phyloP scores from a whole-genome alignment of 2,797 vertebrate species.

The Sciaenops ocellatus region DNA sequence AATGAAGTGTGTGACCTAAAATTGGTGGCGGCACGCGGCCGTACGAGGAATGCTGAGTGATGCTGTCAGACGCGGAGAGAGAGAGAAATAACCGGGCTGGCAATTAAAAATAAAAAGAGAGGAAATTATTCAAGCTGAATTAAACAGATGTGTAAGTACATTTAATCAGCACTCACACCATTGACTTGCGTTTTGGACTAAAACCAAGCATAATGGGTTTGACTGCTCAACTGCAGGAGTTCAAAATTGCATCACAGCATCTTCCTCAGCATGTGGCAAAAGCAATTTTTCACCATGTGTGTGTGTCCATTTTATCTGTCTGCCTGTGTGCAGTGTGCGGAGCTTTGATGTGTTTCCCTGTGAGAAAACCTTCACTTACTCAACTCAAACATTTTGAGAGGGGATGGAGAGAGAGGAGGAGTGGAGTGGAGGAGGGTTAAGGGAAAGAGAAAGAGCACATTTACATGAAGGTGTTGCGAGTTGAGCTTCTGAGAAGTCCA shows the following conservation, averaged over 20 bases:
- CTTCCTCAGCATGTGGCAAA: constrained; percentile 23
- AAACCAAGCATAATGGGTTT: not conserved
- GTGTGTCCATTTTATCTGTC: constrained; percentile 18
- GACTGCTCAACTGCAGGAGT: constrained; percentile 14
- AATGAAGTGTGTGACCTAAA: constrained; percentile 76
- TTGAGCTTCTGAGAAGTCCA: constrained; percentile 78
- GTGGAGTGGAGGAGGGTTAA: constrained; percentile 1
- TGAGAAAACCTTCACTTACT: constrained; percentile 40
- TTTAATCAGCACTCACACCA: constrained; percentile 11
- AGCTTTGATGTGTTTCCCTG: constrained; percentile 58
- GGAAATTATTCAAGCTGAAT: constrained; percentile 22
- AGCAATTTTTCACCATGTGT: constrained; percentile 20
- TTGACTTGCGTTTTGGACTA: not conserved
- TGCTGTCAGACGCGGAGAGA: constrained; percentile 19
- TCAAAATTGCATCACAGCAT: constrained; percentile 16
- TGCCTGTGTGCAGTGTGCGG: constrained; percentile 2
- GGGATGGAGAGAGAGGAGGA: not conserved
- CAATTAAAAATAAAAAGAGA: constrained; percentile 16
- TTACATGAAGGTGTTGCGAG: constrained; percentile 56
- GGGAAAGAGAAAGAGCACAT: constrained; percentile 33
- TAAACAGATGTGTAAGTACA: constrained; percentile 33
- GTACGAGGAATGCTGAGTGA: constrained; percentile 65
- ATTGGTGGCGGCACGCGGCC: constrained; percentile 56
- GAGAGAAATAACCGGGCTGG: constrained; percentile 17
- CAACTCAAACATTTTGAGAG: constrained; percentile 44